phyloP scores from a whole-genome alignment of 2,797 vertebrate species.

The Crocidura indochinensis region DNA sequence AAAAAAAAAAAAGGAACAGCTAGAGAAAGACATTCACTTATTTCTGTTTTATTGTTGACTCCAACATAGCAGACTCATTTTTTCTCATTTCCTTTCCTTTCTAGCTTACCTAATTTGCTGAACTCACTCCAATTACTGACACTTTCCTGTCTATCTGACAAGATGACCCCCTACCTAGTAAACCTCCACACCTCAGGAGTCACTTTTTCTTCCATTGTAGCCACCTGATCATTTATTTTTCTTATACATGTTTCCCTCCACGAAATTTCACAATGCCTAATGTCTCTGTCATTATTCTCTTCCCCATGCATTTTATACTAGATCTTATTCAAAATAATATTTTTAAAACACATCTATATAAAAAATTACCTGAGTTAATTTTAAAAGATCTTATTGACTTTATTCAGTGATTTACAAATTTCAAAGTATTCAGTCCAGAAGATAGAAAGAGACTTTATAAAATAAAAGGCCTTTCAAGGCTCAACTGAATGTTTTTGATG shows the following conservation, averaged over 20 bases:
- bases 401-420: neutral
- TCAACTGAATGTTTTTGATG: neutral
- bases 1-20: slow-evolving; percentile 41
- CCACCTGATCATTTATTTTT: neutral
- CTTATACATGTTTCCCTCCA: neutral
- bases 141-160: slow-evolving; percentile 16
- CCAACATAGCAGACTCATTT: slow-evolving; percentile 60
- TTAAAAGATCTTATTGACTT: neutral
- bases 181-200: neutral
- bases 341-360: neutral
- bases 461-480: neutral
- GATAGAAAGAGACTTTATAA: neutral
- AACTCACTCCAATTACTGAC: slow-evolving; percentile 44
- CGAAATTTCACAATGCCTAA: neutral
- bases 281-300: slow-evolving; percentile 24
- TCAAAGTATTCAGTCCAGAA: neutral
- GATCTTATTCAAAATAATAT: neutral
- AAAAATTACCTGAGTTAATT: neutral
- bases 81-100: slow-evolving; percentile 62
- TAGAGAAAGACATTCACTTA: slow-evolving; percentile 26
- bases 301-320: neutral
- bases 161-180: slow-evolving; percentile 18
- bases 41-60: slow-evolving; percentile 72
- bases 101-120: slow-evolving; percentile 67
- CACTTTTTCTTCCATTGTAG: neutral